Evolutionary conservation across 2,888 invertebrate genomes (phyloP), one percentile per base, ranked within the genome.

Genomic region (Dugesia japonica): DNA sequence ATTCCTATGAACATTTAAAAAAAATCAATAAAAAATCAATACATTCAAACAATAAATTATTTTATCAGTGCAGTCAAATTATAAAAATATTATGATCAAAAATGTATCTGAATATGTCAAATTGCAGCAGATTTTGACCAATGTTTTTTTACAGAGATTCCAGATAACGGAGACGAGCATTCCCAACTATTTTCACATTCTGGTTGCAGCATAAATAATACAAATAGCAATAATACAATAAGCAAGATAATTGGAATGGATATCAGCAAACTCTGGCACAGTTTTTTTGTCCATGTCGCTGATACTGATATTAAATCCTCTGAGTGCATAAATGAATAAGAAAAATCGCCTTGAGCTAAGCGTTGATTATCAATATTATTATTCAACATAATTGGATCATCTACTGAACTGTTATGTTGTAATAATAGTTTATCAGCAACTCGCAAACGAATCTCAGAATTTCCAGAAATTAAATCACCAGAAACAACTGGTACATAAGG

Each of bases 61-160:
- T 4, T 7, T 31, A 31, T 13, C 31, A 13, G 31, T 13, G 13
- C 13, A 31, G 31, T 31, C 31, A 13, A 31, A 31, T 31, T 31
- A 31, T 13, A 31, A 31, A 31, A 31, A n/a, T n/a, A n/a, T n/a
- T n/a, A n/a, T n/a, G n/a, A n/a, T n/a, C n/a, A n/a, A n/a, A n/a
- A n/a, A n/a, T n/a, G n/a, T n/a, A n/a, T n/a, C n/a, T n/a, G n/a
- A n/a, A n/a, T n/a, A 31, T 31, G 56, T 56, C 17, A 56, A 13
- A 56, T 56, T 20, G 56, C 56, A 56, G 56, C 56, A 1, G 56
- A 56, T 23, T 56, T 56, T n/a, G 56, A 20, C 56, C 56, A 56
- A 56, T 56, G 56, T 23, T 56, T 56, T 56, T 56, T 56, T n/a
- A 56, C 56, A 56, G 56, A 9, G 56, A 56, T n/a, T n/a, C 56